phyloP scores from a whole-genome alignment of 1,140 invertebrate genomes.

The Drosophila baimaii region DNA sequence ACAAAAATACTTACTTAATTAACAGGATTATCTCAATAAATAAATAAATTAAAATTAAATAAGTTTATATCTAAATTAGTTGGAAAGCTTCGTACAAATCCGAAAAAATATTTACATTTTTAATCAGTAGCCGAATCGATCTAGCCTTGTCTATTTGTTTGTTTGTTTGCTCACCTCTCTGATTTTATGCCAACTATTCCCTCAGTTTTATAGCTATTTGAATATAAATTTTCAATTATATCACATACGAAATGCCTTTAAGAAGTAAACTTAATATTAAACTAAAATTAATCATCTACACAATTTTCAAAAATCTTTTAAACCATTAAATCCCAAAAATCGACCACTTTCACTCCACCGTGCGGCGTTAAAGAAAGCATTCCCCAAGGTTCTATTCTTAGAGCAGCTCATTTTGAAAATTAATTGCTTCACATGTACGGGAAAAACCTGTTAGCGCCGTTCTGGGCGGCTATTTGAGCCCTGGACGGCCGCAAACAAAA shows the following conservation, averaged over 20 bases:
- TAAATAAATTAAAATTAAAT: not conserved
- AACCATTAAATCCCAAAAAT: not conserved
- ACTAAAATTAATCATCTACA: not conserved
- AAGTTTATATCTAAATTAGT: not conserved
- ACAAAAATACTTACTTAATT: no score
- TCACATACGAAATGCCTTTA: no score
- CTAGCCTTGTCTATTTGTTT: not conserved
- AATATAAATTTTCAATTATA: no score
- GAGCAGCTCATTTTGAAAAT: slow-evolving; percentile 48
- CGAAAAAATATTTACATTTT: not conserved
- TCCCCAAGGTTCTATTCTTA: slow-evolving; percentile 27
- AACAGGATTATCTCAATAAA: no score
- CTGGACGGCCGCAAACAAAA: slow-evolving; percentile 48
- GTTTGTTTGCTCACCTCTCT: no score
- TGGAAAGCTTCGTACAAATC: not conserved
- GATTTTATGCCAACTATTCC: no score
- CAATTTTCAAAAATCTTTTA: accelerated
- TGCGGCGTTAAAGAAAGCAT: not conserved
- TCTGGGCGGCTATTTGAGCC: slow-evolving; percentile 39
- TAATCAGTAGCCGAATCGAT: not conserved
- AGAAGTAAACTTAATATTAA: no score
- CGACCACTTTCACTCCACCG: not conserved
- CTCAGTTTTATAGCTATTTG: no score
- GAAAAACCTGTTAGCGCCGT: slow-evolving; percentile 58
- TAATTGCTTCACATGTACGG: slow-evolving; percentile 58